phyloP scores from a whole-genome alignment of 2,113 vertebrate genomes.

The Climacteris rufus region DNA sequence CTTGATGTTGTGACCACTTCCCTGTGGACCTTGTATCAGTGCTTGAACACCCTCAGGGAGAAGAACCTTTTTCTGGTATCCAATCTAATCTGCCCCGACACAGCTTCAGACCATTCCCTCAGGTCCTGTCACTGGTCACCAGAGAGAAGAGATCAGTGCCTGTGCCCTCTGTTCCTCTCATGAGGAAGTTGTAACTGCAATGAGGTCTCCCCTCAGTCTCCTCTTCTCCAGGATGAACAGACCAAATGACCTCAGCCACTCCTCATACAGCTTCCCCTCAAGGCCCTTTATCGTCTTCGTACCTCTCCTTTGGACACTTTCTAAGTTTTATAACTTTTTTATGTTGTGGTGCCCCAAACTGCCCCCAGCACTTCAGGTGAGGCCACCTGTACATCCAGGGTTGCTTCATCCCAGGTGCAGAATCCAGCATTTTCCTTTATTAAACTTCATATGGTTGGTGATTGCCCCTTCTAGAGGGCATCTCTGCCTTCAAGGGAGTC shows the following conservation, averaged over 20 bases:
- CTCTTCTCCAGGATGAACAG: background rate
- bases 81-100: background rate
- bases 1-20: background rate
- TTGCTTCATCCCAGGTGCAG: rapidly evolving
- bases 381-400: rapidly evolving
- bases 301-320: background rate
- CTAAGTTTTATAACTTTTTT: rapidly evolving
- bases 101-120: background rate
- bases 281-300: background rate
- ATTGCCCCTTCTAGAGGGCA: background rate
- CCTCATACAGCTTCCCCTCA: rapidly evolving
- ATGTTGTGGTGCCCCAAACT: rapidly evolving
- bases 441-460: background rate
- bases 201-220: background rate
- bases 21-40: background rate
- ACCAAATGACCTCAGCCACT: rapidly evolving
- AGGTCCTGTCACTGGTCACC: background rate
- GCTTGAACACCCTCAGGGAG: rapidly evolving
- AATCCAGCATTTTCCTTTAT: rapidly evolving
- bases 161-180: rapidly evolving
- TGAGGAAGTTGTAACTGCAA: rapidly evolving
- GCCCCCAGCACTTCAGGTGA: background rate
- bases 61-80: background rate
- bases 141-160: background rate
- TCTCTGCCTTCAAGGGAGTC: background rate